Conservation (phyloP, 2,113 vertebrate species). For the Hyla sarda region DNA sequence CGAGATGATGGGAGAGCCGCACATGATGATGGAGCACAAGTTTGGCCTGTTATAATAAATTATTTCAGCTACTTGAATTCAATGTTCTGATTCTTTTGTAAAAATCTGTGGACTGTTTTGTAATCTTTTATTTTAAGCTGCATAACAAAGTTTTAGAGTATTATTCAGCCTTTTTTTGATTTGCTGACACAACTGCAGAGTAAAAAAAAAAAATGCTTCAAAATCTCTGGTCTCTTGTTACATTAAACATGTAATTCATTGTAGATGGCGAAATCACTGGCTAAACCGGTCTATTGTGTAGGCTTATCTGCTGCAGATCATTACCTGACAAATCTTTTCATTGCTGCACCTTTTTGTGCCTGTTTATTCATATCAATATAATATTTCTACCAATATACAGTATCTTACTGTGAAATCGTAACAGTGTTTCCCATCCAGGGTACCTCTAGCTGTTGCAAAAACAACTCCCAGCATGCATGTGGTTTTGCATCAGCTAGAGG, state of each 20-base stretch:
- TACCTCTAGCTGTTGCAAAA: no score
- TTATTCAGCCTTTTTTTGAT: not conserved
- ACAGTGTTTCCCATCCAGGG: no score
- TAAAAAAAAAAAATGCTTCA: not conserved
- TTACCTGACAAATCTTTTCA: no score
- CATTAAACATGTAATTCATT: not conserved
- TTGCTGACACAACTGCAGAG: not conserved
- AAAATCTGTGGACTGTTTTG: not conserved
- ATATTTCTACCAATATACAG: no score
- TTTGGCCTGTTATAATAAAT: conserved; percentile 82
- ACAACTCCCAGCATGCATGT: no score
- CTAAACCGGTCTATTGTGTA: not conserved
- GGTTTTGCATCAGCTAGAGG: no score
- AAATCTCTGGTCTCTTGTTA: not conserved
- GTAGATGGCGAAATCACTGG: no score
- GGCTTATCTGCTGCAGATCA: not conserved
- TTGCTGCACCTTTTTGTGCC: no score
- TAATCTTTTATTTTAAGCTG: not conserved
- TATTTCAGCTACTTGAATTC: conserved; percentile 47
- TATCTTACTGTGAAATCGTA: no score
- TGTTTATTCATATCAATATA: no score
- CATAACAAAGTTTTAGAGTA: no score
- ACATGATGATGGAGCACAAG: conserved; percentile 91
- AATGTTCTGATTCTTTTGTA: conserved; percentile 30
- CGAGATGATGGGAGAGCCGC: conserved; percentile 94